A percentile compares a stretch with the other conserved stretches of the same genome.
Conservation (phyloP, 2,113 vertebrate species). For the Parotia lawesii region DNA sequence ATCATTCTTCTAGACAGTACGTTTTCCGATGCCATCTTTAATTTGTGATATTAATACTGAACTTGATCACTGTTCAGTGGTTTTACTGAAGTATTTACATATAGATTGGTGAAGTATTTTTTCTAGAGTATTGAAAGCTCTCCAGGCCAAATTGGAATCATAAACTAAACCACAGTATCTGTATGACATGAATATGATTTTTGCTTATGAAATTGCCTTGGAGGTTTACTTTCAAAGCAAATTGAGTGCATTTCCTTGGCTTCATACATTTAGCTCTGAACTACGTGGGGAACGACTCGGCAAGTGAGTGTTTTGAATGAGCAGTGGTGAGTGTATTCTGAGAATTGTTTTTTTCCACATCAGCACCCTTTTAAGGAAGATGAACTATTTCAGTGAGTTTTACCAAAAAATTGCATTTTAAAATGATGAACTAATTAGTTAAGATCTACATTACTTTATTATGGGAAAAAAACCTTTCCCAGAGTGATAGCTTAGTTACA, state of each 20-base stretch:
- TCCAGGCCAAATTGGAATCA: conserved; percentile 60
- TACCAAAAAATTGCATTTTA: conserved; percentile 37
- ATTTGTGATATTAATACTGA: conserved; percentile 72
- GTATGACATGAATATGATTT: conserved; percentile 60
- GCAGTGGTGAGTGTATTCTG: not conserved
- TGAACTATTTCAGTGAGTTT: conserved; percentile 48
- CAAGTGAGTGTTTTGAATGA: conserved; percentile 24
- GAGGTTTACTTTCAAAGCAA: conserved; percentile 61
- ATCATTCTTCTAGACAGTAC: conserved; percentile 62
- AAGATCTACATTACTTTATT: conserved; percentile 58
- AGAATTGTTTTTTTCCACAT: conserved; percentile 50
- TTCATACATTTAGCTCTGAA: conserved; percentile 14
- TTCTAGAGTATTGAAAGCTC: conserved; percentile 58
- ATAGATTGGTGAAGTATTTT: conserved; percentile 63
- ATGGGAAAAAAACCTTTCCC: conserved; percentile 36
- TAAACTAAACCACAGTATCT: conserved; percentile 65
- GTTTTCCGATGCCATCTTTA: conserved; percentile 69
- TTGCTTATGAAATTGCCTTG: conserved; percentile 60
- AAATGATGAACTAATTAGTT: conserved; percentile 70
- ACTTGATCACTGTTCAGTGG: conserved; percentile 69
- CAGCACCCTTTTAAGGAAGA: conserved; percentile 52
- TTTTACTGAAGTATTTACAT: conserved; percentile 75
- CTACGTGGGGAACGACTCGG: not conserved
- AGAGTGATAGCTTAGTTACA: conserved; percentile 16
- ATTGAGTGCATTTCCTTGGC: conserved; percentile 30